Evolutionary conservation across 2,888 invertebrate genomes (phyloP).

Genomic region (Argyra leucocephala): DNA sequence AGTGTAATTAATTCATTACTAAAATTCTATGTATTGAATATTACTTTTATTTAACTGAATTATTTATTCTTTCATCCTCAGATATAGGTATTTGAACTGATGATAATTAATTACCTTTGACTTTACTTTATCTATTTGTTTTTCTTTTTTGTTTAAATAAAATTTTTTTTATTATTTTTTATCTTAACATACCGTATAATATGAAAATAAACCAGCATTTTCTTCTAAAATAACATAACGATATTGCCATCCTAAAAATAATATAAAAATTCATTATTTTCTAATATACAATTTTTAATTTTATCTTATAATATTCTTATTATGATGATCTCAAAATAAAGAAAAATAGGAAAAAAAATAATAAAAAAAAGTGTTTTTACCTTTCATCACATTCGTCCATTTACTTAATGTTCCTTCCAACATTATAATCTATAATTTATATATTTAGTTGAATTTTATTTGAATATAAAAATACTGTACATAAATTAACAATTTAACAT

Average conservation of each 20-base stretch:
- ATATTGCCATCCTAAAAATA: constrained; percentile 81
- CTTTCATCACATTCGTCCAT: constrained; percentile 45
- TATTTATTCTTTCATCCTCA: no score
- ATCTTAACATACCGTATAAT: constrained; percentile 79
- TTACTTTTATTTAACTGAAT: no score
- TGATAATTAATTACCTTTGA: no score
- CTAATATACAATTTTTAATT: background rate
- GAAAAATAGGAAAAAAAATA: background rate
- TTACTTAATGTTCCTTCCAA: constrained; percentile 43
- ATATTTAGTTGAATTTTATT: background rate
- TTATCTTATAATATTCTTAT: background rate
- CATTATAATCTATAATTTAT: background rate
- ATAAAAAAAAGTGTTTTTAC: background rate
- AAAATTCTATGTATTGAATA: no score
- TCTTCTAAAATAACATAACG: constrained; percentile 98
- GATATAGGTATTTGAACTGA: no score
- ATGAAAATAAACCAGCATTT: constrained; percentile 88
- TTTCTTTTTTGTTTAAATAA: background rate
- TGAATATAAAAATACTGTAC: background rate
- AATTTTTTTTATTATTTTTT: background rate
- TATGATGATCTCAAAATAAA: no score
- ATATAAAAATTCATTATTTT: background rate
- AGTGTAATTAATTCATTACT: no score
- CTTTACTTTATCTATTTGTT: background rate
- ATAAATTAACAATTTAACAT: background rate